Percentiles rank a stretch among this genome's conserved stretches.
phyloP scores from a whole-genome alignment of 2,888 invertebrate species.

The Euspilapteryx auroguttella region DNA sequence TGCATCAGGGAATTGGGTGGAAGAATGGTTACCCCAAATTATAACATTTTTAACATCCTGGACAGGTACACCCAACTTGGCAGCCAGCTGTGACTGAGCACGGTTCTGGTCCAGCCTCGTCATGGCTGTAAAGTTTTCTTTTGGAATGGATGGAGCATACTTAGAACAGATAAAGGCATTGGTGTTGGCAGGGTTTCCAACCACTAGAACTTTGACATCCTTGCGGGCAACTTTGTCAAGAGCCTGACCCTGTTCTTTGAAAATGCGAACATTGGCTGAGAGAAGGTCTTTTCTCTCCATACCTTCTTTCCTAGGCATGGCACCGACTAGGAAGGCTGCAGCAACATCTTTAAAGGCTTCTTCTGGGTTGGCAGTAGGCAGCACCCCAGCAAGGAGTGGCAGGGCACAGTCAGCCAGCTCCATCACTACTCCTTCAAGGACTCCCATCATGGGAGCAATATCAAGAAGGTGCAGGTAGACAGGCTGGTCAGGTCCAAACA shows the following conservation, averaged over 20 bases:
- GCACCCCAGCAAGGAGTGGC: slow-evolving; percentile 80
- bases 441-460: slow-evolving; percentile 93
- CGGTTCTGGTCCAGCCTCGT: slow-evolving; percentile 98
- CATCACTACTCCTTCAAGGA: slow-evolving; percentile 98
- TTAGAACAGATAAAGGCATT: slow-evolving; percentile 95
- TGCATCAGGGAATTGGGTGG: slow-evolving; percentile 97
- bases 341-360: slow-evolving; percentile 95
- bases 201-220: slow-evolving; percentile 92
- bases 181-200: slow-evolving; percentile 99
- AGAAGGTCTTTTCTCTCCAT: slow-evolving; percentile 99
- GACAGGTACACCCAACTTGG: slow-evolving; percentile 69
- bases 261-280: slow-evolving; percentile 97
- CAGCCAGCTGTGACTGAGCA: slow-evolving; percentile 86
- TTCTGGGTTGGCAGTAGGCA: slow-evolving; percentile 85
- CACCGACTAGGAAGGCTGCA: slow-evolving; percentile 95
- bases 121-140: slow-evolving; percentile 96
- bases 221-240: slow-evolving; percentile 89
- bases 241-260: slow-evolving; percentile 95
- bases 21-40: slow-evolving; percentile 99
- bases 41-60: slow-evolving; percentile 85
- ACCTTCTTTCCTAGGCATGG: slow-evolving; percentile 94
- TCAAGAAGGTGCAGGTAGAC: slow-evolving; percentile 90
- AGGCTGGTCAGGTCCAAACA: slow-evolving; percentile 88
- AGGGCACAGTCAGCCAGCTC: slow-evolving; percentile 95
- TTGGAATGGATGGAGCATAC: slow-evolving; percentile 94